Base-by-base conservation (phyloP, 2,888 invertebrate genomes). In the Apamea anceps region DNA sequence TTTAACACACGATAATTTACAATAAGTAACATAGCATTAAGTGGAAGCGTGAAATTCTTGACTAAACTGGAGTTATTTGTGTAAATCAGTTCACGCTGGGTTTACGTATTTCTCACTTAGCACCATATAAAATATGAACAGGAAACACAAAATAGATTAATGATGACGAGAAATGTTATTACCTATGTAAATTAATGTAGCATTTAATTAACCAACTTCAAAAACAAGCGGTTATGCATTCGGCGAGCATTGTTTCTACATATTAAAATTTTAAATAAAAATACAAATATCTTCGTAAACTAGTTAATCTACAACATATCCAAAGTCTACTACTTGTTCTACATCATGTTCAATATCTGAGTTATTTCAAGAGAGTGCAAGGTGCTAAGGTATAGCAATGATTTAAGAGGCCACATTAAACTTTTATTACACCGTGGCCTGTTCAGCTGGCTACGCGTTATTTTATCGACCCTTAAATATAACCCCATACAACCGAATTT, bases 1-100 rank as follows among this genome's bases (percentile, higher is more conserved):
- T 94, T 93, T 93, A 94, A 93, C 92, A 93, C 93, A 93, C 92
- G 92, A 93, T 94, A 92, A 93, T 93, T 93, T 92, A 93, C 89
- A 89, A 90, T 91, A 90, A 91, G 88, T 89, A 90, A 92, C 91
- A 90, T 90, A 91, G 90, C 87, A 90, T 91, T 91, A 91, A 91
- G 88, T 91, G 86, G 91, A 91, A 92, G 94, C 92, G 92, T 94
- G 92, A 94, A 94, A 94, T 94, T 94, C 93, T 91, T 90, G 87
- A 91, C 87, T 90, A 90, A 93, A 89, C 89, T 89, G 81, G 88
- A 90, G 89, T 90, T 87, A 87, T 85, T 80, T 75, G 86, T 83
- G 85, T 93, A 89, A 93, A 92, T 91, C 90, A 91, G 89, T 89
- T 91, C 93, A 90, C 88, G 91, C 92, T 91, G 91, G 72, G 88